Conservation (phyloP, 2,888 invertebrate genomes). For the Ectemnius lituratus region DNA sequence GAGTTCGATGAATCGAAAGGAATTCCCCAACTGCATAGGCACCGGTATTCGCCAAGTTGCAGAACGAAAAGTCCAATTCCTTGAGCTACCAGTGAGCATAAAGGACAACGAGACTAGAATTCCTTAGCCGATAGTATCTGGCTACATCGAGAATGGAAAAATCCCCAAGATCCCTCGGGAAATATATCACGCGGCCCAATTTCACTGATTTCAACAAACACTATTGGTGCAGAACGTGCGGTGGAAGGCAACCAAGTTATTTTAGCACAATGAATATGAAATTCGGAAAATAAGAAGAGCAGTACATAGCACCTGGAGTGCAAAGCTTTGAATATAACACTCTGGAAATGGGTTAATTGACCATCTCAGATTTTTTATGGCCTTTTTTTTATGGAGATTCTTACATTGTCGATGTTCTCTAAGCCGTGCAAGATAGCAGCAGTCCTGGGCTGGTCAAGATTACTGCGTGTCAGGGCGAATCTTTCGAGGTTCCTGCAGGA, state of each 20-base stretch:
- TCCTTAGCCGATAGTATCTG: background rate
- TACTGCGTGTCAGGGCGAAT: constrained; percentile 82
- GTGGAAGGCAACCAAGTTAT: too few species aligned
- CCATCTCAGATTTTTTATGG: too few species aligned
- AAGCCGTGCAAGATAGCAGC: constrained; percentile 81
- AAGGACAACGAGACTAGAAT: background rate
- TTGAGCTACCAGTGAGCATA: constrained; percentile 75
- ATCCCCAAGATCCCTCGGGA: too few species aligned
- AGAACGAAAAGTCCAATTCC: constrained; percentile 84
- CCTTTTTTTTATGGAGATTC: constrained; percentile 19
- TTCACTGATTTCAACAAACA: too few species aligned
- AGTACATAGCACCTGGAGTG: too few species aligned
- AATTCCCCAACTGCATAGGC: constrained; percentile 82
- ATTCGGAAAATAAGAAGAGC: too few species aligned
- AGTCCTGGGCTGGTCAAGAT: constrained; percentile 81
- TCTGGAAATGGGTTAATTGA: too few species aligned
- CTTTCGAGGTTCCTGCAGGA: constrained; percentile 78
- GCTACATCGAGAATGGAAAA: background rate
- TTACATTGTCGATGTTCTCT: constrained; percentile 77
- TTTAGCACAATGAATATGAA: too few species aligned
- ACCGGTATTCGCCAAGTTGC: constrained; percentile 82
- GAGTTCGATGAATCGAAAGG: constrained; percentile 78
- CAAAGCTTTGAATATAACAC: too few species aligned
- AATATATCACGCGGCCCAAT: too few species aligned
- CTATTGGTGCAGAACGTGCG: too few species aligned